Evolutionary conservation across 2,113 vertebrate species (phyloP), one percentile per base, ranked within the genome.

Genomic region (Ifrita kowaldi): DNA sequence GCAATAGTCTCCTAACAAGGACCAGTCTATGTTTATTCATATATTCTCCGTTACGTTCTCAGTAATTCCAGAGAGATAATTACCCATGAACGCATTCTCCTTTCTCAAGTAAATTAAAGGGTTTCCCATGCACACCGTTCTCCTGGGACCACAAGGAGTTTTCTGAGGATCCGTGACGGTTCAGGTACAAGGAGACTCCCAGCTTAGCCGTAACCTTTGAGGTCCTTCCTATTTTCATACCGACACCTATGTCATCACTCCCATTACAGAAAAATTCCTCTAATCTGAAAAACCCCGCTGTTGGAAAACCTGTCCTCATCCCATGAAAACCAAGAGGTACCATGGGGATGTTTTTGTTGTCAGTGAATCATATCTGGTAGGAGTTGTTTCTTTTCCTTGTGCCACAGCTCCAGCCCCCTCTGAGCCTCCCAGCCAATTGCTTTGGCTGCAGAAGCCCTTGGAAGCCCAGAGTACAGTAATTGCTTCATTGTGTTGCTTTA

Each of bases 321-420:
- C 73, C 84, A 80, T 95, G 95, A 97, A 96, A 98, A 98, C 81
- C 67, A 82, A 91, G 85, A 97, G 82, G 94, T 96, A 69, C 77
- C 75, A 47, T 37, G 77, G 46, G 91, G 77, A 95, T 97, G 95
- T 96, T 98, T 94, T 97, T 96, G 65, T 95, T 97, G 68, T 88
- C 94, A 93, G 87, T 98, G 98, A 98, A 97, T 98, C 97, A 98
- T 90, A 87, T 96, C 95, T 78, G 35, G 95, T 97, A 89, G 95
- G 89, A 97, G 81, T 93, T 94, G 74, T 92, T 95, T 83, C 73
- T 94, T 93, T 90, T 88, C 35, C 67, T 95, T 88, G 60, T 78
- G 86, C 92, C 93, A 81, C 88, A 65, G 52, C 87, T 94, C 85
- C 93, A 70, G 75, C 87, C 83, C 65, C 76, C 95, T 95, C 91